These are phyloP conservation scores for Anomalospiza imberbis DNA, from an alignment of 2,797 vertebrate species.

Conservation along the genomic window DNA sequence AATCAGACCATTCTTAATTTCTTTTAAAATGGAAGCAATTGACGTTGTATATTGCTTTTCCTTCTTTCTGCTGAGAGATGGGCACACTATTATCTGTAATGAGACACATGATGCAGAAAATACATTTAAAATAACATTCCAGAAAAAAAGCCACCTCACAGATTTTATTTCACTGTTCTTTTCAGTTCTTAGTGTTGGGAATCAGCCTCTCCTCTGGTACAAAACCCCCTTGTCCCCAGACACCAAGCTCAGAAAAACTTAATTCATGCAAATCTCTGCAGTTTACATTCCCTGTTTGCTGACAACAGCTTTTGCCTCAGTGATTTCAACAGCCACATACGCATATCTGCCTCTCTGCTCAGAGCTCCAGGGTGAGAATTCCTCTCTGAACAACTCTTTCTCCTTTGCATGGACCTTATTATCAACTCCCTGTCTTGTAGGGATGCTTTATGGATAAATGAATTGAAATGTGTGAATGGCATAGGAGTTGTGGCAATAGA, in stretches of 20 bases:
- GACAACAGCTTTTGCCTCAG: not conserved
- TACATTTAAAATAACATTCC: not conserved
- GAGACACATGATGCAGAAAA: not conserved
- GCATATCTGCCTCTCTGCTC: not conserved
- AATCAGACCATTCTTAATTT: not conserved
- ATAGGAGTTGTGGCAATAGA: not conserved
- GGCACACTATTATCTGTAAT: not conserved
- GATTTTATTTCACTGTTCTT: not conserved
- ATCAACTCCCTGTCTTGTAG: not conserved
- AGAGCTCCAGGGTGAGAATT: not conserved
- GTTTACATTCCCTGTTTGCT: not conserved
- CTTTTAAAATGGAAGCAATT: not conserved
- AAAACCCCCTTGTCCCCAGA: not conserved
- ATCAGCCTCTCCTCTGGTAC: not conserved
- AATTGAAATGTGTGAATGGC: not conserved
- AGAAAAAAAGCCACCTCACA: not conserved
- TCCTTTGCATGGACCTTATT: fast-evolving
- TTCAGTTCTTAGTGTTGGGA: not conserved
- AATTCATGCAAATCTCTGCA: not conserved
- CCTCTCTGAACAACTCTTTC: not conserved
- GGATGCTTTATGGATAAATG: not conserved
- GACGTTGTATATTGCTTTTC: not conserved
- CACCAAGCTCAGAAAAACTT: not conserved
- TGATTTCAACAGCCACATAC: not conserved
- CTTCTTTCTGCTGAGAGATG: not conserved